Conservation (phyloP, 2,888 invertebrate genomes). For the Nezara viridula region DNA sequence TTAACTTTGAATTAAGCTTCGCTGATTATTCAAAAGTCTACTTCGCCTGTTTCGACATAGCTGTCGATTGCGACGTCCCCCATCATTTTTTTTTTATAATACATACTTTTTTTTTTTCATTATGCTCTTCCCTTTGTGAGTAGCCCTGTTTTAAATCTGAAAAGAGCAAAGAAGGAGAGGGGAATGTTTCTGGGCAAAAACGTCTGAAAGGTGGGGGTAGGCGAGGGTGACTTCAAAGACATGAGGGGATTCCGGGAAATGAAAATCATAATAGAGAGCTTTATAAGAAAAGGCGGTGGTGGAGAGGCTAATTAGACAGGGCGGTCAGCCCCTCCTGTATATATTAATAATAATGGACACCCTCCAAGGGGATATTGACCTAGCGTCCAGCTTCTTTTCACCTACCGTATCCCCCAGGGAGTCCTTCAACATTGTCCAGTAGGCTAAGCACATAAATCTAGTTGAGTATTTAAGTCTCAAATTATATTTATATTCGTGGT, state of each 20-base stretch:
- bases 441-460: not conserved
- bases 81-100: constrained; percentile 7
- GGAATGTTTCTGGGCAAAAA: constrained; percentile 38
- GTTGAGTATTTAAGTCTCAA: no score
- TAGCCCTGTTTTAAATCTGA: constrained; percentile 60
- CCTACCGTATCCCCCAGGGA: not conserved
- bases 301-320: constrained; percentile 58
- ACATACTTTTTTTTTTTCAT: constrained; percentile 54
- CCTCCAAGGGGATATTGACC: constrained; percentile 40
- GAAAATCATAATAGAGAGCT: constrained; percentile 61
- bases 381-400: constrained; percentile 14
- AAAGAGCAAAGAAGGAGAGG: constrained; percentile 39
- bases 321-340: constrained; percentile 57
- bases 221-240: constrained; percentile 57
- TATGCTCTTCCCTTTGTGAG: constrained; percentile 57
- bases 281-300: constrained; percentile 59
- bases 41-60: no score
- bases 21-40: no score
- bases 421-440: not conserved
- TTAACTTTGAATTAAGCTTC: no score
- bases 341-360: constrained; percentile 60
- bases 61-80: not conserved
- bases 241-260: constrained; percentile 60
- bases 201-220: constrained; percentile 59
- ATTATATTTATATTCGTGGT: not conserved